These are phyloP conservation scores for Hemiprocne comata DNA, from an alignment of 2,113 vertebrate genomes.

Conservation along the genomic window DNA sequence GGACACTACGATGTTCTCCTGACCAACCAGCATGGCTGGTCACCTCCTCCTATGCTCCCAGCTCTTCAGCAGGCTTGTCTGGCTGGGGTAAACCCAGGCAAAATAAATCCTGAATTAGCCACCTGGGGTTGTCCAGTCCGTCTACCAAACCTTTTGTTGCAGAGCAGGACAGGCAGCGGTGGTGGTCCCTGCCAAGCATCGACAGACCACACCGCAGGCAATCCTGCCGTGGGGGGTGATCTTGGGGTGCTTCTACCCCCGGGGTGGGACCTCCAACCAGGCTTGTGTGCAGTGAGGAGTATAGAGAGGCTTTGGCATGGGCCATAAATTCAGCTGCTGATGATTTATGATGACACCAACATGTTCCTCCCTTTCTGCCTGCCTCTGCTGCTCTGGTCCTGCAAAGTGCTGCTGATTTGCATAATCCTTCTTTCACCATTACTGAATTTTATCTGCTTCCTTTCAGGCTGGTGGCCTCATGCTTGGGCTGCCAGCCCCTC, in stretches of 20 bases:
- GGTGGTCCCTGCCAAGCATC: not conserved
- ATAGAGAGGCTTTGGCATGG: not conserved
- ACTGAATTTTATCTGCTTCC: slow-evolving; percentile 38
- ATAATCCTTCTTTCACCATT: slow-evolving; percentile 30
- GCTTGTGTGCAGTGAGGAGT: not conserved
- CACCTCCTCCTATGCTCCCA: not conserved
- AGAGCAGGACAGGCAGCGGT: not conserved
- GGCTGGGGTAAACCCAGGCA: not conserved
- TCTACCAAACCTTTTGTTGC: not conserved
- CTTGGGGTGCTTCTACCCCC: not conserved
- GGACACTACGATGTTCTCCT: not conserved
- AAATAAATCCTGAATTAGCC: not conserved
- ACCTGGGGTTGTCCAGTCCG: not conserved
- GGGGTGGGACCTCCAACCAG: not conserved
- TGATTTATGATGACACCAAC: not conserved
- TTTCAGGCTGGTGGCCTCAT: not conserved
- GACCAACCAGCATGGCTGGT: accelerated
- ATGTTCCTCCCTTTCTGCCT: not conserved
- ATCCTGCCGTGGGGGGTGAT: not conserved
- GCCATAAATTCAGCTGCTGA: not conserved
- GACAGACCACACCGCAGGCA: not conserved
- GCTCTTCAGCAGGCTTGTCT: accelerated
- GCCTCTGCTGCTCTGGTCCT: not conserved
- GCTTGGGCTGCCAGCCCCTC: not conserved
- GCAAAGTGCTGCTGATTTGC: slow-evolving; percentile 17